A percentile compares a stretch with the other conserved stretches of the same genome.
Conservation (phyloP, 2,113 vertebrate species). For the Nerophis ophidion region DNA sequence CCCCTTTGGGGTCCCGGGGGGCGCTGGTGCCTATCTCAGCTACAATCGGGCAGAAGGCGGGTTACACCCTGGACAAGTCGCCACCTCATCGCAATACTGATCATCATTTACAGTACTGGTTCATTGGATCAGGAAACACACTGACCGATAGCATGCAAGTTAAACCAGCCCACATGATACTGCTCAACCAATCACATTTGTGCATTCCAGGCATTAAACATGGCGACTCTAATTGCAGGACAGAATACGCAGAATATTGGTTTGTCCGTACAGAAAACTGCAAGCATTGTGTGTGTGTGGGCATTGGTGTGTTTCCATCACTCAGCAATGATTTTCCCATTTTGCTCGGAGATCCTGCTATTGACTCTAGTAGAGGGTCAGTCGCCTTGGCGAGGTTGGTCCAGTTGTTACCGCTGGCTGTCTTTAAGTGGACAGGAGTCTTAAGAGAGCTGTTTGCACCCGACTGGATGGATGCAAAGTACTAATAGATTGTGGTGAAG, state of each 20-base stretch:
- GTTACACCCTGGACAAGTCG: too few species aligned
- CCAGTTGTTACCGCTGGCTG: constrained; percentile 50
- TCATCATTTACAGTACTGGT: too few species aligned
- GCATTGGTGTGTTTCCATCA: background rate
- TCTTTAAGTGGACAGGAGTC: constrained; percentile 49
- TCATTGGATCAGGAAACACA: too few species aligned
- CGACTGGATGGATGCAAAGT: constrained; percentile 35
- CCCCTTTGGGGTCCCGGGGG: too few species aligned
- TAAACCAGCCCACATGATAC: too few species aligned
- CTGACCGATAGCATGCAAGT: too few species aligned
- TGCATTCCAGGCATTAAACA: too few species aligned
- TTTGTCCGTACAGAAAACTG: background rate
- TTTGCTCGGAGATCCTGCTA: constrained; percentile 48
- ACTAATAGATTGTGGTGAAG: constrained; percentile 9
- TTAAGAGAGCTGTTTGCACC: constrained; percentile 57
- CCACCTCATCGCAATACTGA: too few species aligned
- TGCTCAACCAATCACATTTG: too few species aligned
- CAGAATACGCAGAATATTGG: background rate
- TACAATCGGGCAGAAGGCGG: too few species aligned
- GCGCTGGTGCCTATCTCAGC: too few species aligned
- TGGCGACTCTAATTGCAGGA: background rate
- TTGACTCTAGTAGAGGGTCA: constrained; percentile 48
- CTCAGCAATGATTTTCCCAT: constrained; percentile 37
- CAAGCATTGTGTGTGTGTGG: constrained; percentile 11
- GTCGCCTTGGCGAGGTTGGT: constrained; percentile 47